These are phyloP conservation scores for rabbit (Oryctolagus cuniculus) DNA, from an alignment of 2,113 vertebrate genomes.

Conservation along the genomic window mOryCun1.1 NC_091436.1:157281001-157281500, in stretches of 20 bases:
- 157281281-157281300: not conserved
- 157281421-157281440: conserved; percentile 20
- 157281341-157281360: conserved; percentile 54
- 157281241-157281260: not conserved
- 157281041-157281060: not conserved
- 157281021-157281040: not conserved
- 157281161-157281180: not conserved
- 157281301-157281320: not conserved
- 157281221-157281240: not conserved
- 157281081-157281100: not conserved
- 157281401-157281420: not conserved
- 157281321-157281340: conserved; percentile 62
- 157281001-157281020: not conserved
- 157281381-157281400: not conserved
- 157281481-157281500: not conserved
- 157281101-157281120: not conserved
- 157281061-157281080: not conserved
- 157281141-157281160: not conserved
- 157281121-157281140: not conserved
- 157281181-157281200: not conserved
- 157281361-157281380: not conserved
- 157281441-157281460: not conserved
- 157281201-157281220: not conserved
- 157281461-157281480: not conserved
- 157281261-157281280: not conserved